Conservation (phyloP, 1,140 invertebrate genomes). For the Brachionus asplanchnoidis region DNA sequence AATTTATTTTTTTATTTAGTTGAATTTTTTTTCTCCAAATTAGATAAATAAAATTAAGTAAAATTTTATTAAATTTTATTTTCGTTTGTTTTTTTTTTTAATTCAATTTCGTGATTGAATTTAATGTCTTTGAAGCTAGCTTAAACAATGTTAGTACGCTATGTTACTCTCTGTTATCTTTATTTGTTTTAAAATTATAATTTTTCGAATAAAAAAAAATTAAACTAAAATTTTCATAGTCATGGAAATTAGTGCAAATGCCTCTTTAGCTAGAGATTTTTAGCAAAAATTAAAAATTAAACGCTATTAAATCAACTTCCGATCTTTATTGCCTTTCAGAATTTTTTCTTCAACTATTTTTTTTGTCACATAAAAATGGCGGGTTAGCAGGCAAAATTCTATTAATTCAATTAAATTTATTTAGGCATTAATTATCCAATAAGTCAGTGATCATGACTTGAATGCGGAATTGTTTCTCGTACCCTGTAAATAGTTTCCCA, state of each 20-base stretch:
- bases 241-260: slow-evolving; percentile 16
- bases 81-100: slow-evolving; percentile 1
- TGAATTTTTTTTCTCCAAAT: not conserved
- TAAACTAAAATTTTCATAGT: not conserved
- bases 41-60: not conserved
- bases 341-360: not conserved
- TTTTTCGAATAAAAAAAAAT: not conserved
- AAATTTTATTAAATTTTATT: slow-evolving; percentile 2
- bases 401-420: slow-evolving; percentile 2
- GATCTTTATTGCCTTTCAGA: not conserved
- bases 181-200: not conserved
- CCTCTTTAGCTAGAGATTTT: slow-evolving; percentile 8
- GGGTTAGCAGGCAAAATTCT: not conserved
- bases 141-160: not conserved
- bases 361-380: not conserved
- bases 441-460: not conserved
- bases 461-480: not conserved
- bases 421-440: not conserved
- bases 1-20: not conserved
- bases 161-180: not conserved
- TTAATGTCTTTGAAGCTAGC: not conserved
- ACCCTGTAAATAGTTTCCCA: not conserved
- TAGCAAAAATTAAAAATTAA: not conserved
- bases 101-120: not conserved
- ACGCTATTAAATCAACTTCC: not conserved